Base-by-base conservation (phyloP, 2,888 invertebrate genomes). In the Callyntrura sp. region DNA sequence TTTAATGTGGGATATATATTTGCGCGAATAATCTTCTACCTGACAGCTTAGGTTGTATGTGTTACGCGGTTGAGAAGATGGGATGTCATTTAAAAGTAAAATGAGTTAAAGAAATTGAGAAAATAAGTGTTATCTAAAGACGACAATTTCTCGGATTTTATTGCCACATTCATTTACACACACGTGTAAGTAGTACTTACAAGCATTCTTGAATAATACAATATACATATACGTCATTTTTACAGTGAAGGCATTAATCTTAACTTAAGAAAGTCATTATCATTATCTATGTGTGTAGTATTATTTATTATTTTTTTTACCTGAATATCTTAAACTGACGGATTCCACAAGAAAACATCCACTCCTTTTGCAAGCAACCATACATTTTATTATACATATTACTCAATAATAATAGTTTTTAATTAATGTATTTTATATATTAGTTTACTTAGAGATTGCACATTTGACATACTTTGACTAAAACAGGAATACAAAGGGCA, bases 401-500 rank as follows among this genome's bases (percentile, higher is more conserved):
- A 43, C 43, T 23, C 17, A 43, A 60, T 17, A 20, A 60, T 60
- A 14, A 51, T 51, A 14, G 11, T 9, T 1, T 51, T 11, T 14
- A n/a, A 6, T 51, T 5, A 51, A 51, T 51, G n/a, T 45, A 35
- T 70, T 9, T 35, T 55, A n/a, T 35, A 28, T 14, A 55, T 55
- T 78, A 78, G 25, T 45, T 45, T 65, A 65, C 25, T 65, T 73
- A 73, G 48, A 78, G 43, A 57, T 35, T 78, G 78, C 55, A 78
- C 55, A 78, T n/a, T 55, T 78, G 78, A 55, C 55, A 78, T 25
- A 78, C 9, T 78, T 78, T 78, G 78, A 78, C 78, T 78, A 78
- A 55, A 17, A 78, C 45, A 48, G 78, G 78, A 78, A 78, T 78
- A 78, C 78, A 78, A 28, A 78, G 78, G 78, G 57, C 35, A 78